A percentile compares a stretch with the other conserved stretches of the same genome.
phyloP scores from a whole-genome alignment of 1,140 invertebrate genomes.

The Drosophila equinoxialis region DNA sequence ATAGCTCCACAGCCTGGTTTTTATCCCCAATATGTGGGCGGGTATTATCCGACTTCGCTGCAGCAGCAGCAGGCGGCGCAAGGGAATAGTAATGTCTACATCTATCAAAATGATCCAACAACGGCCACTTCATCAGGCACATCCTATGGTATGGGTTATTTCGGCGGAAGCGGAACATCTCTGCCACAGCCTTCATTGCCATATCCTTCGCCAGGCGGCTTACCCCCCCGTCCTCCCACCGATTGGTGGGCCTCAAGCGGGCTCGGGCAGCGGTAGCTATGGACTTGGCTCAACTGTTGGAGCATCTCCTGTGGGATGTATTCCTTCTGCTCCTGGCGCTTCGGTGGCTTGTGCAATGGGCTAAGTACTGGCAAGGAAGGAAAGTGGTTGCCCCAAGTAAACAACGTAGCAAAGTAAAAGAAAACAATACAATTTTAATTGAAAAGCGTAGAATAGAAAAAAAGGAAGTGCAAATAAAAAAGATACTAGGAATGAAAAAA shows the following conservation, averaged over 20 bases:
- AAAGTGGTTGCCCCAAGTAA: conserved; percentile 68
- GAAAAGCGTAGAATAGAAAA: conserved; percentile 58
- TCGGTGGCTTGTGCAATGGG: conserved; percentile 27
- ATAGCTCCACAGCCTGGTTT: conserved; percentile 54
- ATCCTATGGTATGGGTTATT: conserved; percentile 48
- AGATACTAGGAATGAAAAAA: conserved; percentile 32
- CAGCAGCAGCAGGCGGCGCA: conserved; percentile 56
- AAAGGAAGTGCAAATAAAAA: conserved; percentile 43
- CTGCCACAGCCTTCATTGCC: conserved; percentile 18
- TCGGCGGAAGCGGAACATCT: conserved; percentile 30
- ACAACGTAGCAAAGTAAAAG: conserved; percentile 74
- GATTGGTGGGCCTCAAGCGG: conserved; percentile 30
- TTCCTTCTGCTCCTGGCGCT: not conserved
- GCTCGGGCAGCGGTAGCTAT: conserved; percentile 45
- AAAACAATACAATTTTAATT: conserved; percentile 83
- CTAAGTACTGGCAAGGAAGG: conserved; percentile 26
- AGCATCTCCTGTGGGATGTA: conserved; percentile 19
- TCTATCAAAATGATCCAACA: conserved; percentile 70
- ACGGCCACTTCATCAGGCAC: conserved; percentile 24
- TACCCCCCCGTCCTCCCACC: conserved; percentile 14
- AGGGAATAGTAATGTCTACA: conserved; percentile 68
- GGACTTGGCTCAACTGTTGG: conserved; percentile 32
- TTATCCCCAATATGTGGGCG: conserved; percentile 27
- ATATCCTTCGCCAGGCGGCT: conserved; percentile 13
- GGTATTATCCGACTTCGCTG: conserved; percentile 51